A percentile compares a stretch with the other conserved stretches of the same genome.
Evolutionary conservation across 2,888 invertebrate species (phyloP).

Genomic region (Trissolcus brochymenae): DNA sequence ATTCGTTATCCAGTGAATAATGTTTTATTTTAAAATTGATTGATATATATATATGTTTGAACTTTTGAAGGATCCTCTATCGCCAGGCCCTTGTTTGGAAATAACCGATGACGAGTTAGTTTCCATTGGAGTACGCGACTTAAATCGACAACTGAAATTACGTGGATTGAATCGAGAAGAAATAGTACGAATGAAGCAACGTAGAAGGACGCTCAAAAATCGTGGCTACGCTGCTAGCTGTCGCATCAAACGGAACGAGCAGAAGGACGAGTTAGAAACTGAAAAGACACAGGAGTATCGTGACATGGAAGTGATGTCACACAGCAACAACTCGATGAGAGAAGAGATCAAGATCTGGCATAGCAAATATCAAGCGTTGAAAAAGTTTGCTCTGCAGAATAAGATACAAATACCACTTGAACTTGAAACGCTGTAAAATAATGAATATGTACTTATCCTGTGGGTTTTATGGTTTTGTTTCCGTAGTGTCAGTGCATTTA

Average conservation of each 20-base stretch:
- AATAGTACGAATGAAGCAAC: conserved; percentile 95
- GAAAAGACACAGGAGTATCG: conserved; percentile 90
- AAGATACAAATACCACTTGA: conserved; percentile 79
- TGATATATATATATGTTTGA: neutral
- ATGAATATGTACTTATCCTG: neutral
- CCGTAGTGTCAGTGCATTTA: no score
- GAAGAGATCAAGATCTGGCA: conserved; percentile 87
- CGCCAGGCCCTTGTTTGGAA: conserved; percentile 88
- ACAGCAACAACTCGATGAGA: conserved; percentile 86
- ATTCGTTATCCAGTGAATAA: neutral
- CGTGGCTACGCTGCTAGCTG: conserved; percentile 97
- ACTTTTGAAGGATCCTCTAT: conserved; percentile 83
- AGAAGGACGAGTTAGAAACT: conserved; percentile 93
- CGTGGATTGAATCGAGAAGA: conserved; percentile 91
- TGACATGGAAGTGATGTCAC: conserved; percentile 90
- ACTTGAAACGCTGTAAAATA: conserved; percentile 2
- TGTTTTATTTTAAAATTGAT: neutral
- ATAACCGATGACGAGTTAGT: conserved; percentile 96
- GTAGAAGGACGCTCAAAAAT: conserved; percentile 95
- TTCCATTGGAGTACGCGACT: conserved; percentile 91
- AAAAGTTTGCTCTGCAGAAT: conserved; percentile 88
- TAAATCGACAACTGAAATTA: conserved; percentile 92
- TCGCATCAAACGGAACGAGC: conserved; percentile 94
- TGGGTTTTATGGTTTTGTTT: neutral
- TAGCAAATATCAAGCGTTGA: conserved; percentile 87